A percentile compares a stretch with the other conserved stretches of the same genome.
These are phyloP conservation scores for Hippocampus comes DNA, from an alignment of 2,113 vertebrate species.

Conservation along the genomic window DNA sequence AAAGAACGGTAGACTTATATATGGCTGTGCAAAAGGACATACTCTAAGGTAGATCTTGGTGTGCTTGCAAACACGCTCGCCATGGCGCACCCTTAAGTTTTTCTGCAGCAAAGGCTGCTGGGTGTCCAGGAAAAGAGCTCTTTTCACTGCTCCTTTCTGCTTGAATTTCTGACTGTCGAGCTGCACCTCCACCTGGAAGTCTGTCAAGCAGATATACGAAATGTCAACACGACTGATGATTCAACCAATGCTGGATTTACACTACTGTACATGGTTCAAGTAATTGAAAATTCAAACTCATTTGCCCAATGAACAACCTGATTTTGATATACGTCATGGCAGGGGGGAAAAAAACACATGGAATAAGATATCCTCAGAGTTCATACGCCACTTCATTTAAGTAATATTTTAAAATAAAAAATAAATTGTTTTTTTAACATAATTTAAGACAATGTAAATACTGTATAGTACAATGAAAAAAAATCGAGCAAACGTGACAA, in stretches of 20 bases:
- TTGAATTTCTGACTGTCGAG: slow-evolving; percentile 84
- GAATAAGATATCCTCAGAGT: background rate
- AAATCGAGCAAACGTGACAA: background rate
- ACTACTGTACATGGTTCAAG: too few species aligned
- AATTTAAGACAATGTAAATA: background rate
- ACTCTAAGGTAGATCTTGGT: slow-evolving; percentile 85
- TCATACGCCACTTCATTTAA: background rate
- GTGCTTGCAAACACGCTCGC: slow-evolving; percentile 72
- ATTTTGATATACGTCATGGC: too few species aligned
- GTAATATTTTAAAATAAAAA: too few species aligned
- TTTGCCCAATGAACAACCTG: too few species aligned
- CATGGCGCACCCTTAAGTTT: slow-evolving; percentile 71
- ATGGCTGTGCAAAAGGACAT: slow-evolving; percentile 16
- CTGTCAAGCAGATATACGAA: slow-evolving; percentile 59
- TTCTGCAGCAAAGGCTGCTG: slow-evolving; percentile 70
- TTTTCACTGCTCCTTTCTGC: slow-evolving; percentile 79
- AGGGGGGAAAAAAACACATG: too few species aligned
- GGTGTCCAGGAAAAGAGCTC: slow-evolving; percentile 80
- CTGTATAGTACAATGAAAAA: background rate
- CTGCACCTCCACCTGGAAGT: slow-evolving; percentile 83
- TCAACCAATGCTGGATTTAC: background rate
- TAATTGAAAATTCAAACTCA: too few species aligned
- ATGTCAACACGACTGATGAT: background rate
- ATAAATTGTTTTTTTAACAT: too few species aligned
- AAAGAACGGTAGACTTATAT: background rate